phyloP scores from a whole-genome alignment of 2,888 invertebrate species.

The Saturnia japonica region DNA sequence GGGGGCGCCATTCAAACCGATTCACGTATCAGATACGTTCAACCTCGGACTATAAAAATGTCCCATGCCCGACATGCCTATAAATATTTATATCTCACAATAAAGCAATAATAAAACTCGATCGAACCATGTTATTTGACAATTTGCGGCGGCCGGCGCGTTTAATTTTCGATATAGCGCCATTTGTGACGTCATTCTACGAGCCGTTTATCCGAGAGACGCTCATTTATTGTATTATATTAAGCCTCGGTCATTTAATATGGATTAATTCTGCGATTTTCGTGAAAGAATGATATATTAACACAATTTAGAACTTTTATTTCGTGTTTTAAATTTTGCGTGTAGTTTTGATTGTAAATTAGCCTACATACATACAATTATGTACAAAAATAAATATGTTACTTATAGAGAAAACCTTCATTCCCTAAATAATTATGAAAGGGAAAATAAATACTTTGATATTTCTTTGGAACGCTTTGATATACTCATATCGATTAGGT shows the following conservation, averaged over 20 bases:
- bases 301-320: not conserved
- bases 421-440: not conserved
- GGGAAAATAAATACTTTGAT: not conserved
- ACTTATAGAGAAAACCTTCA: not conserved
- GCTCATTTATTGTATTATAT: constrained; percentile 7
- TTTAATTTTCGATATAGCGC: constrained; percentile 9
- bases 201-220: constrained; percentile 1
- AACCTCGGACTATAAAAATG: not conserved
- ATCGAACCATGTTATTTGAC: constrained; percentile 6
- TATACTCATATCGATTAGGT: not conserved
- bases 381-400: too few relatives aligned
- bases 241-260: constrained; percentile 3
- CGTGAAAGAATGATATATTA: not conserved
- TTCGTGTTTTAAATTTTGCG: not conserved
- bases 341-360: not conserved
- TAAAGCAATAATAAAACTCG: constrained; percentile 6
- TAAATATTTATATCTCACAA: constrained; percentile 9
- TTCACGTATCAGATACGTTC: not conserved
- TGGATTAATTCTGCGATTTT: not conserved
- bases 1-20: not conserved
- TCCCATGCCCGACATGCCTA: not conserved
- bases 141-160: not conserved
- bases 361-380: too few relatives aligned
- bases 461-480: not conserved
- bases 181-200: not conserved